A percentile compares a stretch with the other conserved stretches of the same genome.
phyloP scores from a whole-genome alignment of 2,888 invertebrate species.

The Dryobota labecula region DNA sequence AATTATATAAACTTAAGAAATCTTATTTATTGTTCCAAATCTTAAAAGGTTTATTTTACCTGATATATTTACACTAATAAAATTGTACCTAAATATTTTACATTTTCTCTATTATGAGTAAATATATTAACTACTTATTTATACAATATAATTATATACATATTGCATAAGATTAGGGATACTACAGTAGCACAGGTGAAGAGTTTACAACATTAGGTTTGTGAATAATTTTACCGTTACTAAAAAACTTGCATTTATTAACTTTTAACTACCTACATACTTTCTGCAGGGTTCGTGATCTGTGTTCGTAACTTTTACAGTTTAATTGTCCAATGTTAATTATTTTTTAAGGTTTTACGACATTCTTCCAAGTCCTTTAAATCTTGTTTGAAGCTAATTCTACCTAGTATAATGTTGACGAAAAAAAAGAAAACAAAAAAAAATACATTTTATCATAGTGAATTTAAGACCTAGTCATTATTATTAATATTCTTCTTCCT shows the following conservation, averaged over 20 bases:
- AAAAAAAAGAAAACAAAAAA: constrained; percentile 38
- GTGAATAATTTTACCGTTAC: constrained; percentile 50
- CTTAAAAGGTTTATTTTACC: constrained; percentile 63
- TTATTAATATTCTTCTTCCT: constrained; percentile 68
- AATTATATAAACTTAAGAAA: constrained; percentile 58
- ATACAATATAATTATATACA: constrained; percentile 45
- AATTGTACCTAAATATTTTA: constrained; percentile 62
- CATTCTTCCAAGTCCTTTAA: constrained; percentile 41
- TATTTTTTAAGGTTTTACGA: constrained; percentile 60
- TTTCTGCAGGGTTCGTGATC: constrained; percentile 79
- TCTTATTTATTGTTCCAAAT: constrained; percentile 62
- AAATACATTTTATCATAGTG: constrained; percentile 52
- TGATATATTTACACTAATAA: constrained; percentile 65
- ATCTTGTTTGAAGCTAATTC: constrained; percentile 40
- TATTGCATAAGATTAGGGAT: constrained; percentile 58
- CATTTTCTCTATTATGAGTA: constrained; percentile 60
- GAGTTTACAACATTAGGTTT: constrained; percentile 47
- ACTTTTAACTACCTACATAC: constrained; percentile 62
- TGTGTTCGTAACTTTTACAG: constrained; percentile 76
- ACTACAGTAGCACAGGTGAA: constrained; percentile 46
- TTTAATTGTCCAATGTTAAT: constrained; percentile 73
- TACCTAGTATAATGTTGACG: constrained; percentile 28
- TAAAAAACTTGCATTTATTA: constrained; percentile 38
- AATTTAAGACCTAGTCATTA: constrained; percentile 71
- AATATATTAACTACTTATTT: constrained; percentile 54